phyloP scores from a whole-genome alignment of 35 echinoderm and acorn worm species.

The Apostichopus californicus region DNA sequence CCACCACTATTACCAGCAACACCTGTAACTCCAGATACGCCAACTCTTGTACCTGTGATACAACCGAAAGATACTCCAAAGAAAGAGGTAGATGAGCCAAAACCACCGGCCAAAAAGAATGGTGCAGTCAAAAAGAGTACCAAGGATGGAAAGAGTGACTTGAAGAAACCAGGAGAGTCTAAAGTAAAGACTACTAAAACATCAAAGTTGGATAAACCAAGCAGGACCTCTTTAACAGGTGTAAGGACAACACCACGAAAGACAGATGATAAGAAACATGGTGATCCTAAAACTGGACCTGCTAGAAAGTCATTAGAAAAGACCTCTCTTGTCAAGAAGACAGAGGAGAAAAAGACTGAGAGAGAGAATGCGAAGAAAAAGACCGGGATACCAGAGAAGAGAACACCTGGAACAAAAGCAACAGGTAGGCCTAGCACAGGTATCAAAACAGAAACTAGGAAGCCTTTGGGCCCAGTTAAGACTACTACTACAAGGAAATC shows the following conservation, averaged over 20 bases:
- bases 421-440: constrained; percentile 13
- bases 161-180: background rate
- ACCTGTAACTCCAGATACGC: constrained; percentile 13
- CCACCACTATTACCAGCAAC: background rate
- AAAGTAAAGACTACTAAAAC: constrained; percentile 41
- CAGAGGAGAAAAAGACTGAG: constrained; percentile 57
- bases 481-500: constrained; percentile 59
- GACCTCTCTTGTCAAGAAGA: constrained; percentile 55
- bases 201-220: constrained; percentile 22
- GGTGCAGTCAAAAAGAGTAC: constrained; percentile 18
- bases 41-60: background rate
- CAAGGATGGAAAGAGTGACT: constrained; percentile 33
- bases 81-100: background rate
- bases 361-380: constrained; percentile 63
- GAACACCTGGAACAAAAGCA: constrained; percentile 52
- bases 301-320: constrained; percentile 41
- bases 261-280: constrained; percentile 56
- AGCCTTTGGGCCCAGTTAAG: constrained; percentile 17
- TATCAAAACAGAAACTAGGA: constrained; percentile 13
- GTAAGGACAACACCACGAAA: constrained; percentile 56
- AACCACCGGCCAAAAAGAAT: constrained; percentile 14
- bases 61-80: background rate
- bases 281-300: constrained; percentile 45
- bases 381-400: constrained; percentile 43
- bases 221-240: constrained; percentile 40